These are phyloP conservation scores for Cyprinodon tularosa DNA, from an alignment of 2,113 vertebrate genomes.

Conservation along the genomic window DNA sequence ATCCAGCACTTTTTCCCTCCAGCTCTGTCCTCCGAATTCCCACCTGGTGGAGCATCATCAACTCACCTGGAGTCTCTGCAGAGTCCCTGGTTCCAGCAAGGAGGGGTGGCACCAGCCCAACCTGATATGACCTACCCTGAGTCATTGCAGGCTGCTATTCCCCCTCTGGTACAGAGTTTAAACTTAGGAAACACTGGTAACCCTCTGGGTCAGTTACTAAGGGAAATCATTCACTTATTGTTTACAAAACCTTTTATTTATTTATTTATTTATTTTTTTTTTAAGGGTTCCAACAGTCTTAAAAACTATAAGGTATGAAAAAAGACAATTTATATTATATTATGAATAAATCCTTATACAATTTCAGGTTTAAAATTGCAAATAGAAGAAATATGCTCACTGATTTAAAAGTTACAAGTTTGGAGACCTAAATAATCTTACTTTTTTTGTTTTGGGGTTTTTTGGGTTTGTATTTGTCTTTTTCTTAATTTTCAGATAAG, in stretches of 20 bases:
- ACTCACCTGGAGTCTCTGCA: constrained; percentile 71
- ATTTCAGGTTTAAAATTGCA: too few relatives aligned
- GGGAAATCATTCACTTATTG: constrained; percentile 18
- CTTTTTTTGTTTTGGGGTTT: too few relatives aligned
- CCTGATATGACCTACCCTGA: constrained; percentile 77
- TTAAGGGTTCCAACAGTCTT: neutral
- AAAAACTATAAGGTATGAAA: neutral
- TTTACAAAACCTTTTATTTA: neutral
- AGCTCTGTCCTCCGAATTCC: constrained; percentile 66
- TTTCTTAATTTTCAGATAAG: too few relatives aligned
- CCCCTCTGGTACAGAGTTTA: constrained; percentile 78
- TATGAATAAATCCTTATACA: neutral
- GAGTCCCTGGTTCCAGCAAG: constrained; percentile 74
- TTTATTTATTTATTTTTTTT: neutral
- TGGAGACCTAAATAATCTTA: too few relatives aligned
- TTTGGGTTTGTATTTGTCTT: too few relatives aligned
- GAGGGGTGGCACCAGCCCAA: constrained; percentile 68
- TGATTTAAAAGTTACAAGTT: too few relatives aligned
- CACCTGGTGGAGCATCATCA: constrained; percentile 42
- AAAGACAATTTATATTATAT: neutral
- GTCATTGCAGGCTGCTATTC: constrained; percentile 73
- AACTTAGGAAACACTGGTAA: constrained; percentile 22
- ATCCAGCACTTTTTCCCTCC: constrained; percentile 76
- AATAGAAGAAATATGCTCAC: too few relatives aligned
- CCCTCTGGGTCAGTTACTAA: constrained; percentile 58